These are phyloP conservation scores for Microcebus ravelobensis DNA, from an alignment of 2,113 vertebrate genomes.

Conservation along the genomic window DNA sequence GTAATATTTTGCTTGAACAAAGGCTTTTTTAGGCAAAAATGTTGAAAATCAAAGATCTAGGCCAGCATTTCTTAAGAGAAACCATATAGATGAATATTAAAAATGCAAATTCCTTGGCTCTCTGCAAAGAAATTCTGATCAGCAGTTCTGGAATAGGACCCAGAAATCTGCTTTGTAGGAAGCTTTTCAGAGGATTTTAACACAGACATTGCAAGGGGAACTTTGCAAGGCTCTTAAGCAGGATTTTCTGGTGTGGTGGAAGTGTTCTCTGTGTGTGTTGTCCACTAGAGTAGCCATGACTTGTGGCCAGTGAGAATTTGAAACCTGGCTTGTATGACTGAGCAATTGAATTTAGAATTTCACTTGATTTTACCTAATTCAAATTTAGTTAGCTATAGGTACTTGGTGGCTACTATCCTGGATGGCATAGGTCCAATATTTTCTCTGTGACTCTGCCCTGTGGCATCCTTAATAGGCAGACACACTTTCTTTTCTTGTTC, in stretches of 20 bases:
- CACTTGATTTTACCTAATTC: background rate
- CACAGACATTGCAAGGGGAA: background rate
- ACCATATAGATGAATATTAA: background rate
- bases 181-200: background rate
- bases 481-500: background rate
- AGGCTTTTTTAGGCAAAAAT: background rate
- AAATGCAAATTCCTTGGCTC: background rate
- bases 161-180: background rate
- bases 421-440: no score
- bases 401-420: background rate
- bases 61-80: background rate
- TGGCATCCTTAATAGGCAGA: background rate
- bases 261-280: background rate
- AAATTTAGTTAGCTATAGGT: background rate
- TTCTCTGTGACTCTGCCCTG: background rate
- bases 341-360: background rate
- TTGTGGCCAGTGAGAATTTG: background rate
- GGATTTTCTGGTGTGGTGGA: background rate
- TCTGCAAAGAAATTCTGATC: background rate
- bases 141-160: background rate
- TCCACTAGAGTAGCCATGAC: no score
- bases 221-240: rapidly evolving
- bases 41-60: background rate
- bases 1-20: background rate
- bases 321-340: background rate